These are phyloP conservation scores for Halesus radiatus DNA, from an alignment of 1,140 invertebrate genomes.

Conservation along the genomic window DNA sequence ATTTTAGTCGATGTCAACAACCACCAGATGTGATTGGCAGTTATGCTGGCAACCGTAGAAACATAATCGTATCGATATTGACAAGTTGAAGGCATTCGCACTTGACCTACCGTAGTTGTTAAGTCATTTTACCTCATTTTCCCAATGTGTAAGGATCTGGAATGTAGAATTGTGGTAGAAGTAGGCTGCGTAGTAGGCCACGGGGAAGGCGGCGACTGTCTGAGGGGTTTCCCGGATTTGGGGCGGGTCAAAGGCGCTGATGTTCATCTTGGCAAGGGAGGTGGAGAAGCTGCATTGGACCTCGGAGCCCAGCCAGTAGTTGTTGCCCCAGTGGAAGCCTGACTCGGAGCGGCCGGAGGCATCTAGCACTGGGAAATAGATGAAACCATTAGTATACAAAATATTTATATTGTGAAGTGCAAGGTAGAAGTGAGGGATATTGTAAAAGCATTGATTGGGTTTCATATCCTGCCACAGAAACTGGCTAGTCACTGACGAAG, in stretches of 20 bases:
- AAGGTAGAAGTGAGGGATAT: too few species aligned
- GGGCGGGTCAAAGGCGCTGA: constrained; percentile 53
- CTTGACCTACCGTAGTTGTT: too few species aligned
- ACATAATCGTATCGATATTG: too few species aligned
- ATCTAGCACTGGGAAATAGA: constrained; percentile 71
- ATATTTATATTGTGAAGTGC: too few species aligned
- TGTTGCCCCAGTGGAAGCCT: constrained; percentile 68
- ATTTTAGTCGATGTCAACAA: too few species aligned
- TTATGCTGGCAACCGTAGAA: too few species aligned
- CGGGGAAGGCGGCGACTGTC: constrained; percentile 21
- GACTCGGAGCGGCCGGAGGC: constrained; percentile 65
- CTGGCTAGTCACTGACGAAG: too few species aligned
- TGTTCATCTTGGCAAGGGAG: constrained; percentile 57
- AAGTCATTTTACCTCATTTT: constrained; percentile 41
- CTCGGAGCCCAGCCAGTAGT: constrained; percentile 67
- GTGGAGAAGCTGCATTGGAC: constrained; percentile 62
- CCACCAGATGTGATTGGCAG: too few species aligned
- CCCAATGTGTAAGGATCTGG: constrained; percentile 29
- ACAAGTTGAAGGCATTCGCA: too few species aligned
- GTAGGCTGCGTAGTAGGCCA: constrained; percentile 39
- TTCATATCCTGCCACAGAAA: too few species aligned
- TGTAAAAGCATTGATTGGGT: too few species aligned
- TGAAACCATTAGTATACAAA: too few species aligned
- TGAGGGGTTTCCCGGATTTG: constrained; percentile 2
- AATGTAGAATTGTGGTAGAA: constrained; percentile 40